A percentile compares a stretch with the other conserved stretches of the same genome.
phyloP scores from a whole-genome alignment of 2,888 invertebrate genomes.

The Eupithecia dodoneata region DNA sequence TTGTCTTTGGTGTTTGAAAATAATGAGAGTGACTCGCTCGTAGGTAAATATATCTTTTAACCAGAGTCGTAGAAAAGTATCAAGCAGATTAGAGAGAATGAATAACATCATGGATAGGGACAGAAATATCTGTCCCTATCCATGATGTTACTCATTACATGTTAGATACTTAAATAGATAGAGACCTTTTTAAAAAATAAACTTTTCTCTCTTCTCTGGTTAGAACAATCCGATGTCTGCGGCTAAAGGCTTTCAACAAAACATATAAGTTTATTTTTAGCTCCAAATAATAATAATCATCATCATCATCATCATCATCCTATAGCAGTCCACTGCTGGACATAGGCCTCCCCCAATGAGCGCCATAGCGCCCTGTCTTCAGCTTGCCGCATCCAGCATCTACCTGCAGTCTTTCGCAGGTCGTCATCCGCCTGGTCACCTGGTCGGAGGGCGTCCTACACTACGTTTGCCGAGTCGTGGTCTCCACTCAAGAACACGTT shows the following conservation, averaged over 20 bases:
- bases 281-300: background rate
- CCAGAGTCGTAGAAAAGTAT: background rate
- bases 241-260: conserved; percentile 23
- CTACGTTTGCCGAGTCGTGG: too few species aligned
- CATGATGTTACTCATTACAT: background rate
- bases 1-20: background rate
- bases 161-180: background rate
- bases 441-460: too few species aligned
- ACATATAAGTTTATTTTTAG: conserved; percentile 15
- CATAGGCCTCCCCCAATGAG: too few species aligned
- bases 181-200: background rate
- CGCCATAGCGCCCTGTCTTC: too few species aligned
- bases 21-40: background rate
- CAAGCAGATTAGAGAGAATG: too few species aligned
- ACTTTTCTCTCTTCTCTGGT: background rate
- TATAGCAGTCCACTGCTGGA: too few species aligned
- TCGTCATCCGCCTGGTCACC: too few species aligned
- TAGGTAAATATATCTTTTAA: background rate
- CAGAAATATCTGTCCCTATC: too few species aligned
- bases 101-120: background rate
- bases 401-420: too few species aligned
- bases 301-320: too few species aligned
- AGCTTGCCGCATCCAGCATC: too few species aligned
- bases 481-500: too few species aligned
- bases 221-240: conserved; percentile 10